Percentiles rank a stretch among this genome's conserved stretches.
Conservation (phyloP, 2,113 vertebrate genomes). For the Vimba vimba region DNA sequence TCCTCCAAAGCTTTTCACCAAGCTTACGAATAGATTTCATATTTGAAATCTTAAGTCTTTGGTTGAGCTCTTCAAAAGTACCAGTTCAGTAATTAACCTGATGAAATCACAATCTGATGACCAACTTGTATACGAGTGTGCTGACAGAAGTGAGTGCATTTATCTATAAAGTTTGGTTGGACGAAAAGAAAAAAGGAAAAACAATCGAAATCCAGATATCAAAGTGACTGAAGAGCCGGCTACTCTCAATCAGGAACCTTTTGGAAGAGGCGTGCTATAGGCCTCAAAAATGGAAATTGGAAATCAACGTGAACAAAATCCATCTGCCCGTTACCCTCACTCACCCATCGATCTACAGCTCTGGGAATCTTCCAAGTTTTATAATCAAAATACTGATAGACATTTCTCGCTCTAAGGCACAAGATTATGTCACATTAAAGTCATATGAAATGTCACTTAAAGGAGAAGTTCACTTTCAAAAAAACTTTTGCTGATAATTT, state of each 20-base stretch:
- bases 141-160: slow-evolving; percentile 7
- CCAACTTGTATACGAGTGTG: not conserved
- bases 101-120: not conserved
- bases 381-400: slow-evolving; percentile 31
- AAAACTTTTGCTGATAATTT: no score
- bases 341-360: not conserved
- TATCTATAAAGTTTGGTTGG: not conserved
- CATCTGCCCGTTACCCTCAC: slow-evolving; percentile 10
- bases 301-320: slow-evolving; percentile 25
- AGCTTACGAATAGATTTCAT: no score
- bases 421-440: not conserved
- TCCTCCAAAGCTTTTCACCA: no score
- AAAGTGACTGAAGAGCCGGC: not conserved
- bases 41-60: no score
- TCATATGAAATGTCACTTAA: not conserved
- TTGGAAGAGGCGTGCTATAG: not conserved
- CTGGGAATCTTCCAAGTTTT: slow-evolving; percentile 3
- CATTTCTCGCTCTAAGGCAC: not conserved
- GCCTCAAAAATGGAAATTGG: not conserved
- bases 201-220: not conserved
- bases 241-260: not conserved
- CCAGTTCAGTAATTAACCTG: not conserved
- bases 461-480: no score
- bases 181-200: slow-evolving; percentile 1
- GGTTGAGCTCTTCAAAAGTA: not conserved